phyloP scores from a whole-genome alignment of 1,140 invertebrate species.

The Globodera ellingtonae region DNA sequence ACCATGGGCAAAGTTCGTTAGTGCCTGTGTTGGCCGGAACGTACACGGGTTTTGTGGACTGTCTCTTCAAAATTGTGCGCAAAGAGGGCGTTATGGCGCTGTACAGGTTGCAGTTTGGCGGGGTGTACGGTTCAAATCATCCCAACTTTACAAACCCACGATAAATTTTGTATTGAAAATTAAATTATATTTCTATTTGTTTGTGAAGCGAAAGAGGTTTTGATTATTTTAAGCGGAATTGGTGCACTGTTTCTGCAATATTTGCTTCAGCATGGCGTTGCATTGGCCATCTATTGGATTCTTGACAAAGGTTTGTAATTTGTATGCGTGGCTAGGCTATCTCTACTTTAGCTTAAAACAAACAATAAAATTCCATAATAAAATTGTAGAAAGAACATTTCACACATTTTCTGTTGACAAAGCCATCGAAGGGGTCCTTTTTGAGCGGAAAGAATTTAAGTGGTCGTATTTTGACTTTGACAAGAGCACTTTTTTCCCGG shows the following conservation, averaged over 20 bases:
- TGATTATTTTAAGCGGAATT: constrained; percentile 35
- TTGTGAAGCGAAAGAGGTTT: too few species aligned
- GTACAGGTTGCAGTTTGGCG: constrained; percentile 20
- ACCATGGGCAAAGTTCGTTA: constrained; percentile 37
- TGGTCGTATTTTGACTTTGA: too few species aligned
- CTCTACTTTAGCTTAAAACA: too few species aligned
- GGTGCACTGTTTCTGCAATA: constrained; percentile 50
- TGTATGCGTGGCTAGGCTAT: too few species aligned
- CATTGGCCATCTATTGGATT: constrained; percentile 21
- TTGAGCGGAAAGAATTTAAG: too few species aligned
- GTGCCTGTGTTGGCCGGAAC: constrained; percentile 36
- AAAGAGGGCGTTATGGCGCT: constrained; percentile 40
- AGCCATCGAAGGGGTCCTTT: not conserved
- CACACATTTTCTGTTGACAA: too few species aligned
- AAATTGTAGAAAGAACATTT: not conserved
- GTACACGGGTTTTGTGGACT: constrained; percentile 47
- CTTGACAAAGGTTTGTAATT: constrained; percentile 15
- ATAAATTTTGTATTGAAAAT: not conserved
- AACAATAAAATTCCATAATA: too few species aligned
- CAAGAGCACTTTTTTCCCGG: too few species aligned
- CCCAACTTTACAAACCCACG: too few species aligned
- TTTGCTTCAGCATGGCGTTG: constrained; percentile 44
- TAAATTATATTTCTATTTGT: too few species aligned
- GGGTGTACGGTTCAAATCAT: not conserved
- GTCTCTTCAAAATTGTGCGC: constrained; percentile 36